Evolutionary conservation across 2,888 invertebrate species (phyloP), one percentile per base, ranked within the genome.

Genomic region (Erebia aethiops): DNA sequence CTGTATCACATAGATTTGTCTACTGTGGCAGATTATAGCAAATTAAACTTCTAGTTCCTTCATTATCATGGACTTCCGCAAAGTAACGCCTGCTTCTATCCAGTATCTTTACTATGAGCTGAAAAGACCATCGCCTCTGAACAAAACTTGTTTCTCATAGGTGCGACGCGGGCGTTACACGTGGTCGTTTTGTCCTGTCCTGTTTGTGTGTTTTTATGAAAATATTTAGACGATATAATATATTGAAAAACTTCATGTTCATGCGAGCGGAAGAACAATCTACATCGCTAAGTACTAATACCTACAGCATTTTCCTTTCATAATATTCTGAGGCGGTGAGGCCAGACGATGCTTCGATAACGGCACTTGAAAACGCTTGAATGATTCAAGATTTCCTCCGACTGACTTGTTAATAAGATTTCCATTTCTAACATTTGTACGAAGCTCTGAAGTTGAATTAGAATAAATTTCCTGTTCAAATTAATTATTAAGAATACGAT

Each of bases 341-440:
- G 16, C 43, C 43, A 9, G 46, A 61, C 41, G 61, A 46, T 46
- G 61, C 46, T 46, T 61, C 43, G 60, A 58, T 16, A 26, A 61
- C 16, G 67, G 43, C 67, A 67, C 60, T 67, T 60, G 21, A 58
- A 60, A 58, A 61, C 52, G 52, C 52, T 58, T 61, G 43, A 67
- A 67, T 61, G 43, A 67, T 67, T 67, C 58, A 52, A 49, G 49
- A 61, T 16, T 61, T 51, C 51, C 52, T 60, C 60, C 26, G 60
- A 52, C 52, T 67, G 57, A 43, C 49, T 63, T 35, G 18, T 9
- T 65, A 60, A 70, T 65, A 65, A 70, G 65, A 70, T 70, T 70
- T 65, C 64, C 58, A 54, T 57, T 26, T 63, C 64, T 60, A 69
- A 64, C 26, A 49, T 61, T 61, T 61, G 18, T 43, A 26, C 43